Base-by-base conservation (phyloP, 2,888 invertebrate genomes). In the Agrochola lychnidis region DNA sequence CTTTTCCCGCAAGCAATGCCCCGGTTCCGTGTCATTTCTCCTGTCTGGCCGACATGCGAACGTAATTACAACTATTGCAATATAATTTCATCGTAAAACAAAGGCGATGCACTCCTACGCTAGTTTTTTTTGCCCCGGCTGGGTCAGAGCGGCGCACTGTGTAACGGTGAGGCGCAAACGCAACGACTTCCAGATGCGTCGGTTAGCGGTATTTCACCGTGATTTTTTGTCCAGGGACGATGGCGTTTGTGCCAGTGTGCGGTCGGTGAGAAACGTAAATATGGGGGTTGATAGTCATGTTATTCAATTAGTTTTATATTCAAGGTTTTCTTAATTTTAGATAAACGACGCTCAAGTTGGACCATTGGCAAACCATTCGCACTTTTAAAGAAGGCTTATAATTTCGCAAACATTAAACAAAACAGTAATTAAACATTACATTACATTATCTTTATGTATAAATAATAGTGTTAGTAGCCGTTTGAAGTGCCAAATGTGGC, bases 141-240 rank as follows among this genome's bases (percentile, higher is more conserved):
- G 88, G 94, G 93, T 93, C 93, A 91, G 89, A 86, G 85, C 86
- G 88, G 90, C 79, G 87, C 83, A 86, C 89, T 82, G 89, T 87
- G 91, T 95, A 95, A 95, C 96, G 96, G 96, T 95, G 95, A 92
- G 93, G 91, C 91, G 92, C 91, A 89, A 81, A 92, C 92, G 93
- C 94, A 94, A 96, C 94, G 94, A 92, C 91, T 94, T 93, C 95
- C 96, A 96, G 96, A 96, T 96, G 96, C 92, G 93, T 78, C 89
- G 93, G 87, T 88, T 96, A 96, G 96, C 96, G 96, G 96, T 96
- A 95, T 93, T 92, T 92, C 91, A 90, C 90, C 87, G 88, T 89
- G 89, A 89, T 94, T 95, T 95, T 96, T 96, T 95, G 92, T 92
- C 90, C 87, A 87, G 87, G 81, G 88, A 89, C 88, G 84, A 86